Conservation (phyloP, 2,113 vertebrate genomes). For the Carassius auratus region DNA sequence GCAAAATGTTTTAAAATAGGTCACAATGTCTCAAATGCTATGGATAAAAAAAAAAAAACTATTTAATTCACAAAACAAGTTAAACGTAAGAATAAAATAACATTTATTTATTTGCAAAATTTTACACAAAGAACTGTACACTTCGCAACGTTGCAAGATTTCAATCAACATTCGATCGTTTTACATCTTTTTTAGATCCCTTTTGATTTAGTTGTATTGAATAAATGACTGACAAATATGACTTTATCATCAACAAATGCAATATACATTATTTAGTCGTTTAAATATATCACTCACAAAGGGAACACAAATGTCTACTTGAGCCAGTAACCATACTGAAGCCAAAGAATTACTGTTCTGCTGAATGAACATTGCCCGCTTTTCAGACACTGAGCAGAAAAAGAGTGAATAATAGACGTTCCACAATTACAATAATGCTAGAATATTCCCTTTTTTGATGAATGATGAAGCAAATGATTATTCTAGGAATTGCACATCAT, state of each 20-base stretch:
- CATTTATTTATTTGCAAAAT: slow-evolving; percentile 96
- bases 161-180: slow-evolving; percentile 67
- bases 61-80: neutral
- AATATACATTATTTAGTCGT: slow-evolving; percentile 74
- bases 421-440: slow-evolving; percentile 32
- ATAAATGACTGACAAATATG: slow-evolving; percentile 79
- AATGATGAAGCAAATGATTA: slow-evolving; percentile 43
- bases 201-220: slow-evolving; percentile 62
- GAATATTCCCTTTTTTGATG: slow-evolving; percentile 44
- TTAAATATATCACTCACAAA: slow-evolving; percentile 63
- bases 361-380: slow-evolving; percentile 44
- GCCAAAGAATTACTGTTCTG: slow-evolving; percentile 25
- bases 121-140: slow-evolving; percentile 82
- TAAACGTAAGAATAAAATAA: slow-evolving; percentile 86
- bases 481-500: slow-evolving; percentile 52
- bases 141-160: slow-evolving; percentile 80
- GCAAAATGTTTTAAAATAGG: neutral
- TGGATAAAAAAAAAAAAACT: no score
- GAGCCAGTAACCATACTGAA: slow-evolving; percentile 25
- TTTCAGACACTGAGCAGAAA: slow-evolving; percentile 47
- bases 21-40: neutral
- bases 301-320: slow-evolving; percentile 37
- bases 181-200: slow-evolving; percentile 71
- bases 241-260: slow-evolving; percentile 70
- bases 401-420: slow-evolving; percentile 1